Evolutionary conservation across 37 sponge, comb jelly and placozoan species (phyloP), one percentile per base, ranked within the genome.

Genomic region (Theonella swinhoei): DNA sequence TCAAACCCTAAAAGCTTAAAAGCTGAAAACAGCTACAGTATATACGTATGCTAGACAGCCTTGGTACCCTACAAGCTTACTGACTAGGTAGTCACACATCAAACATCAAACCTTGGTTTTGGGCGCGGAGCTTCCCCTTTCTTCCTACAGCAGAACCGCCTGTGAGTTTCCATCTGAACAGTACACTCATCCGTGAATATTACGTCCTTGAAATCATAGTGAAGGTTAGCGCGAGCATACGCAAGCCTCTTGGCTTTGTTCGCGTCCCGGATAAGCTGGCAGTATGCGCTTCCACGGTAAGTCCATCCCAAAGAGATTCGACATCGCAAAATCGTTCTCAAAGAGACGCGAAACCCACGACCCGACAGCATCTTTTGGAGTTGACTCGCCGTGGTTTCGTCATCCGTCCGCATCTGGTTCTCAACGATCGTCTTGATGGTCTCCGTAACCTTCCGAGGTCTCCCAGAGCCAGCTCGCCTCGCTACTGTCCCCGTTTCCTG

Each of bases 311-410:
- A 39, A 17, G 34, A 33, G 24, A 25, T 26, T 34, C 81, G 28
- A 29, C 62, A 71, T 26, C 74, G 59, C 25, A 38, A 5, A 31
- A 82, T 40, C 22, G 83, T 82, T 24, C 26, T 19, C 33, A 71
- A 62, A 32, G 63, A 62, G 36, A 72, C 37, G 38, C 38, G n/a
- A n/a, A 63, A 26, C n/a, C 83, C 83, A 60, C 64, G 40, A 35
- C 25, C 28, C 17, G 22, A 17, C 35, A 82, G 64, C 25, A 72
- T 4, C 19, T 54, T 62, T 4, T 59, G 40, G 19, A 82, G 64
- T 33, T 82, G 83, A 0, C 35, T 25, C 24, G 83, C 83, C 72
- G 83, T 82, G 22, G 83, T 82, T 72, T 81, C 72, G 34, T 81
- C 71, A 69, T 81, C 82, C 35, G 36, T 29, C 34, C 37, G 7